Evolutionary conservation across 2,113 vertebrate genomes (phyloP), one percentile per base, ranked within the genome.

Genomic region (Chiloscyllium plagiosum): DNA sequence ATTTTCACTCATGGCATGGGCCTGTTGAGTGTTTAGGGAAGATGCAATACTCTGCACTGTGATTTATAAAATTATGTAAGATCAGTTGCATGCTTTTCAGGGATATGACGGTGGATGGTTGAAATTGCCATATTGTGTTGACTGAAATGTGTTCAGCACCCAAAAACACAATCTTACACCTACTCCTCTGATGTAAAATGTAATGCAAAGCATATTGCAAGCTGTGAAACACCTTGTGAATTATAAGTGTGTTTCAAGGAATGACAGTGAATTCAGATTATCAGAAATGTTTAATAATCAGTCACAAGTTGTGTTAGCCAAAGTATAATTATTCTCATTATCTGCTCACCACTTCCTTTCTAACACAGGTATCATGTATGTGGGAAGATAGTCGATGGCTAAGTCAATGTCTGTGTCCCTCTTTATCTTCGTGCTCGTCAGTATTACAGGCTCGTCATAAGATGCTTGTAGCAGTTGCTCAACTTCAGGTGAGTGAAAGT

Each of bases 321-420:
- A 20, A 42, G 13, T 83, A 5, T 47, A 17, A 47, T 47, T 5
- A 3, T 83, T 83, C 78, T n/a, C n/a, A 42, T 42, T 83, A 37
- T 83, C 80, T 83, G 80, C 80, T 83, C 56, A 61, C 56, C 50
- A 33, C 24, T 72, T 78, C 66, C 24, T 52, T 50, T 65, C 17
- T 65, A 24, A 65, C 22, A 24, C 96, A 99, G 99, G 98, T 99
- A 17, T 98, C 98, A 0, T 98, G 98, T 96, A 97, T 99, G 96
- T 99, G 99, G 99, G 98, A 99, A 0, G 98, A 99, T 96, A 98
- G 98, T 96, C 96, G 98, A 66, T 99, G 99, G 98, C 96, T 99
- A 83, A 98, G 98, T 96, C 98, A 99, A 96, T 98, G 98, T 7
- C 97, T 99, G 93, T 98, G 97, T 0, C 97, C 98, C 2, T 98